These are phyloP conservation scores for Petroica traversi DNA, from an alignment of 2,113 vertebrate species.

Conservation along the genomic window DNA sequence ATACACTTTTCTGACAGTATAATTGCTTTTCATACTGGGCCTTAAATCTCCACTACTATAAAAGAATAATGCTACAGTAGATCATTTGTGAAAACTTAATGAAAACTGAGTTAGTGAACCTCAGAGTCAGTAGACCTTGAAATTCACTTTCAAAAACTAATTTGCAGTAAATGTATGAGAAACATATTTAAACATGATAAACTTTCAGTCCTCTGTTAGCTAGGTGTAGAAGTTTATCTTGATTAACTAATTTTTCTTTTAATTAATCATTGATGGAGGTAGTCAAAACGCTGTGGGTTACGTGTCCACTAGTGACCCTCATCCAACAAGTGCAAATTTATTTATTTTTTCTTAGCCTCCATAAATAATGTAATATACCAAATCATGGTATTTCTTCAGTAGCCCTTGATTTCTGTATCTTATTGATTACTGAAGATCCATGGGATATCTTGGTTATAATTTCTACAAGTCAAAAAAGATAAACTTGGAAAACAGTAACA, in stretches of 20 bases:
- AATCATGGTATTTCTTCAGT: background rate
- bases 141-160: constrained; percentile 99
- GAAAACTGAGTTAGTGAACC: constrained; percentile 93
- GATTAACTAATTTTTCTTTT: constrained; percentile 76
- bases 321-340: background rate
- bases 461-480: background rate
- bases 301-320: background rate
- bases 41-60: constrained; percentile 82
- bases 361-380: background rate
- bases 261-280: constrained; percentile 68
- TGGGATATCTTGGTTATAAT: background rate
- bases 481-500: background rate
- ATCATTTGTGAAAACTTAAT: constrained; percentile 98
- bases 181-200: constrained; percentile 91
- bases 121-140: constrained; percentile 92
- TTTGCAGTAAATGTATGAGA: constrained; percentile 97
- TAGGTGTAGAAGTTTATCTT: constrained; percentile 79
- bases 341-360: background rate
- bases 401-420: background rate
- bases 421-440: background rate
- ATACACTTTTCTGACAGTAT: constrained; percentile 93
- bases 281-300: background rate
- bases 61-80: constrained; percentile 87
- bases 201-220: constrained; percentile 70
- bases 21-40: constrained; percentile 90